phyloP scores from a whole-genome alignment of 2,888 invertebrate species.

The Dolomedes plantarius region DNA sequence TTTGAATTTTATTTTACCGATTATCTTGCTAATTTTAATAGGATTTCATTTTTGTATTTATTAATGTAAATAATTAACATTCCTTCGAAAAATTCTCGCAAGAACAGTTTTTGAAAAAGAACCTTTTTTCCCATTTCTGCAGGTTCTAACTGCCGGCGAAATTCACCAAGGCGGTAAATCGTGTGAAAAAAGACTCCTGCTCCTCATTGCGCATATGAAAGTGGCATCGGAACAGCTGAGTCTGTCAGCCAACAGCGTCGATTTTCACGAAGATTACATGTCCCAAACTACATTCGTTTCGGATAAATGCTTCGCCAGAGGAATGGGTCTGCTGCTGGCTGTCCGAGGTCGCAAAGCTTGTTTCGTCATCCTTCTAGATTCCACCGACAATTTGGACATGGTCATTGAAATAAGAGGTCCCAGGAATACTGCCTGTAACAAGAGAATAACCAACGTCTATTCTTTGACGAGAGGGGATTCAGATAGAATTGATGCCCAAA shows the following conservation, averaged over 20 bases:
- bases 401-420: slow-evolving; percentile 75
- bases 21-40: too few species aligned
- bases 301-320: slow-evolving; percentile 74
- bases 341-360: slow-evolving; percentile 76
- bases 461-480: not conserved
- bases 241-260: not conserved
- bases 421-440: slow-evolving; percentile 74
- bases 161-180: slow-evolving; percentile 75
- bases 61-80: too few species aligned
- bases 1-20: too few species aligned
- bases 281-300: not conserved
- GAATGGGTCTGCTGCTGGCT: slow-evolving; percentile 76
- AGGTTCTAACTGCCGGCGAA: slow-evolving; percentile 75
- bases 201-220: slow-evolving; percentile 75
- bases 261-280: not conserved
- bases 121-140: too few species aligned
- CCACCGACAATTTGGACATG: slow-evolving; percentile 71
- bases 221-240: slow-evolving; percentile 73
- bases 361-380: slow-evolving; percentile 74
- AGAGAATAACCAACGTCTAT: slow-evolving; percentile 31
- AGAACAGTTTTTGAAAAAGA: too few species aligned
- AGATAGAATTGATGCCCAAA: not conserved
- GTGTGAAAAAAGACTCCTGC: slow-evolving; percentile 75
- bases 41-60: too few species aligned
- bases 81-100: too few species aligned